phyloP scores from a whole-genome alignment of 2,888 invertebrate genomes.

The Zele albiditarsus region DNA sequence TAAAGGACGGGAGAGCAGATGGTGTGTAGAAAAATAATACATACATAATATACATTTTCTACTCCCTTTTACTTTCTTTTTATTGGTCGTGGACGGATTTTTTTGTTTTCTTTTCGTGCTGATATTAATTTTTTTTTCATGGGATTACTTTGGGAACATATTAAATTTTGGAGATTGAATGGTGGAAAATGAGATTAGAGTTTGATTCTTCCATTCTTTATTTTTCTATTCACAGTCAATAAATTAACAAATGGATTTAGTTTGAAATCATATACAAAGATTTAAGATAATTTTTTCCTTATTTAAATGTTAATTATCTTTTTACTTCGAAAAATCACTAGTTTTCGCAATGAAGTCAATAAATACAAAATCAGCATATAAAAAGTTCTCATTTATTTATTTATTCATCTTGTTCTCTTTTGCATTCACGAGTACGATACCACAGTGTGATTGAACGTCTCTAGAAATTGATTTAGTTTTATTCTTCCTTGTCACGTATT shows the following conservation, averaged over 20 bases:
- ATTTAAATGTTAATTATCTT: background rate
- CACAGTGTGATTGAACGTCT: background rate
- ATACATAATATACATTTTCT: too few species aligned
- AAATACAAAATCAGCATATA: constrained; percentile 64
- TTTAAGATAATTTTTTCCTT: constrained; percentile 20
- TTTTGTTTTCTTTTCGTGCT: too few species aligned
- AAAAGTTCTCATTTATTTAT: constrained; percentile 44
- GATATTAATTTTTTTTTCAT: too few species aligned
- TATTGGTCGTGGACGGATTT: too few species aligned
- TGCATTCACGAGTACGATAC: background rate
- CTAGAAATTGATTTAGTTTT: background rate
- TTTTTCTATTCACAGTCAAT: constrained; percentile 70
- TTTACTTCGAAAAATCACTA: constrained; percentile 54
- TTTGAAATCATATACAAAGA: constrained; percentile 61
- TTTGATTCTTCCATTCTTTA: constrained; percentile 61
- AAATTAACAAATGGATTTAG: constrained; percentile 65
- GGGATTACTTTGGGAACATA: background rate
- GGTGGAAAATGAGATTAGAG: constrained; percentile 13
- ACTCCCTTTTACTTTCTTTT: too few species aligned
- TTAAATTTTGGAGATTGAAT: background rate
- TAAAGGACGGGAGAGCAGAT: background rate
- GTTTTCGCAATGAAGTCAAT: constrained; percentile 64
- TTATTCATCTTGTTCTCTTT: constrained; percentile 36
- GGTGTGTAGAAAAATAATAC: background rate
- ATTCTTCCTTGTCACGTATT: background rate